Evolutionary conservation across 2,888 invertebrate genomes (phyloP).

Genomic region (Dicycla oo): DNA sequence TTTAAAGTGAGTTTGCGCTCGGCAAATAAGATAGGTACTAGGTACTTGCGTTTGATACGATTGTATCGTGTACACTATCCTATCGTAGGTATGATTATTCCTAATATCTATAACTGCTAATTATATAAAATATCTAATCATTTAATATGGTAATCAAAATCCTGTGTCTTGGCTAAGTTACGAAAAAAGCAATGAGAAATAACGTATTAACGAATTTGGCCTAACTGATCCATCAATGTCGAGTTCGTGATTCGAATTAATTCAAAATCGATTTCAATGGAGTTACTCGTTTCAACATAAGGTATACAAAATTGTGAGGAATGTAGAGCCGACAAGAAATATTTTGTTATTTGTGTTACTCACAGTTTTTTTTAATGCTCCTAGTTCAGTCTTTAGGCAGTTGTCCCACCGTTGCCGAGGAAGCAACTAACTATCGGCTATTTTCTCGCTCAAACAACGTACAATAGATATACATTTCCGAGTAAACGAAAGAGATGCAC

Average conservation of each 20-base stretch:
- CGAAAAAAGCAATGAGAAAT: constrained; percentile 18
- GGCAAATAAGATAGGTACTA: neutral
- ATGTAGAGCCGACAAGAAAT: neutral
- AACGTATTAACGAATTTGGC: constrained; percentile 9
- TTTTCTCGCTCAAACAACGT: no score
- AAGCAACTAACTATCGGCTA: no score
- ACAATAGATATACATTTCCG: no score
- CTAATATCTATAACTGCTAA: no score
- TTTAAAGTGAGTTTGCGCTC: neutral
- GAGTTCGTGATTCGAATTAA: constrained; percentile 40
- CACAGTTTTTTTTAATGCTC: neutral
- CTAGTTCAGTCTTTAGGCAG: neutral
- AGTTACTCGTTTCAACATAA: constrained; percentile 11
- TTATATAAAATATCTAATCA: no score
- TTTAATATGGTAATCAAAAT: neutral
- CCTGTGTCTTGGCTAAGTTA: neutral
- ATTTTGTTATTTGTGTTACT: neutral
- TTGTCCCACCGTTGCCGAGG: no score
- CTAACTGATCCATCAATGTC: constrained; percentile 54
- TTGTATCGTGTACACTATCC: no score
- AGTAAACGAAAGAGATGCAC: no score
- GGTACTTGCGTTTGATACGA: neutral
- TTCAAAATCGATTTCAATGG: constrained; percentile 48
- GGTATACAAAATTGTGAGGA: neutral
- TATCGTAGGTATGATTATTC: no score